Conservation (phyloP, 2,113 vertebrate species). For the Oxyura jamaicensis region DNA sequence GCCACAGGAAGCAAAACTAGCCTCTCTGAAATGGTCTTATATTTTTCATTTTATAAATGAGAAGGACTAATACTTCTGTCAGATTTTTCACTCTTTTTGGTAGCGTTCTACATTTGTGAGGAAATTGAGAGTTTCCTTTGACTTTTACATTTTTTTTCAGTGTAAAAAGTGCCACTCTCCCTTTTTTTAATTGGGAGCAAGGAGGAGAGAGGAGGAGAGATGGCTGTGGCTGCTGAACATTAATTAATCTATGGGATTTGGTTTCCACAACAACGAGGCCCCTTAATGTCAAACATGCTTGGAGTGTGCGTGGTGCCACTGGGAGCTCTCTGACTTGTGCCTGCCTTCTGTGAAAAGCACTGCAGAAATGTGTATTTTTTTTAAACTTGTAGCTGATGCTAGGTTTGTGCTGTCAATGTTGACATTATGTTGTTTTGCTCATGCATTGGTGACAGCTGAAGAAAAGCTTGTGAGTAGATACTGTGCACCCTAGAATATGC, state of each 20-base stretch:
- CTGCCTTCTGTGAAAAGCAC: constrained; percentile 21
- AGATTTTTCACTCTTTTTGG: not conserved
- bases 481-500: not conserved
- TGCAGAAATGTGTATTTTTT: not conserved
- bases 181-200: constrained; percentile 8
- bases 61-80: not conserved
- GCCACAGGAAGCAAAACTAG: not conserved
- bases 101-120: not conserved
- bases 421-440: not conserved
- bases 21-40: not conserved
- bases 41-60: not conserved
- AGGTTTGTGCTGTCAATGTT: not conserved
- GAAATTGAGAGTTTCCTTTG: not conserved
- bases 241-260: constrained; percentile 46
- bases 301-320: constrained; percentile 32
- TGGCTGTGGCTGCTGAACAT: constrained; percentile 40
- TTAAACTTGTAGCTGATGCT: not conserved
- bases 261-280: constrained; percentile 64
- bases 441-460: not conserved
- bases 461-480: not conserved
- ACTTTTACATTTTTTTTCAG: not conserved
- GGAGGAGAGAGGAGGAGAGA: constrained; percentile 23
- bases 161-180: not conserved
- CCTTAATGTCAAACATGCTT: constrained; percentile 66
- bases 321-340: constrained; percentile 51